A percentile compares a stretch with the other conserved stretches of the same genome.
These are phyloP conservation scores for Mythimna ferrago DNA, from an alignment of 2,888 invertebrate genomes.

Conservation along the genomic window DNA sequence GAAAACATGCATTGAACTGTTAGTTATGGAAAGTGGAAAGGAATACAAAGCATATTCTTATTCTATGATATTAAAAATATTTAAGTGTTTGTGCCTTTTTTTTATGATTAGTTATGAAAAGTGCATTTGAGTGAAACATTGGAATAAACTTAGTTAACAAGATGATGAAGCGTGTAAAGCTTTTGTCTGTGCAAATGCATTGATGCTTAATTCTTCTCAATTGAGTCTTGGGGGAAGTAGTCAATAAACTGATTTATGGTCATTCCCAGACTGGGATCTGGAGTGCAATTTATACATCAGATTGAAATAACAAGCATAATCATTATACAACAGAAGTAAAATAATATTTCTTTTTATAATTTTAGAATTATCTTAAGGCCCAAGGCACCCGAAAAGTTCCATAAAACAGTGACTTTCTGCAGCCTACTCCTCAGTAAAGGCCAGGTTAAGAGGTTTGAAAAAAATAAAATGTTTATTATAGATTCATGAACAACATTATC, in stretches of 20 bases:
- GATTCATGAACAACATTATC: too few relatives aligned
- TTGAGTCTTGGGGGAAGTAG: neutral
- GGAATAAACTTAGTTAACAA: too few relatives aligned
- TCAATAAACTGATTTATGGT: conserved; percentile 27
- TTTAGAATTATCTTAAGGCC: neutral
- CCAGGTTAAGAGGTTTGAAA: too few relatives aligned
- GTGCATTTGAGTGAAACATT: neutral
- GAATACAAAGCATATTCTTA: conserved; percentile 22
- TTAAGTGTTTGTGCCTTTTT: conserved; percentile 7
- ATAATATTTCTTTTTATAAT: neutral
- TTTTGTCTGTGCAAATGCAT: conserved; percentile 9
- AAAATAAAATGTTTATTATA: too few relatives aligned
- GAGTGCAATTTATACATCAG: neutral
- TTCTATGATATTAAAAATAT: conserved; percentile 2
- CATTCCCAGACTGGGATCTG: neutral
- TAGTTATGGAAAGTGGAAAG: neutral
- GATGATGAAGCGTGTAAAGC: neutral
- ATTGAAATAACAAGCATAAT: neutral
- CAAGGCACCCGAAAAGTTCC: too few relatives aligned
- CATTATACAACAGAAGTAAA: neutral
- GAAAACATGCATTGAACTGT: conserved; percentile 43
- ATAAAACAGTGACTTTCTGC: too few relatives aligned
- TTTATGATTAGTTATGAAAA: neutral
- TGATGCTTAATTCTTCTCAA: conserved; percentile 18
- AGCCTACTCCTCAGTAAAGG: too few relatives aligned